Evolutionary conservation across 2,113 vertebrate species (phyloP).

Genomic region (Dinomys branickii): DNA sequence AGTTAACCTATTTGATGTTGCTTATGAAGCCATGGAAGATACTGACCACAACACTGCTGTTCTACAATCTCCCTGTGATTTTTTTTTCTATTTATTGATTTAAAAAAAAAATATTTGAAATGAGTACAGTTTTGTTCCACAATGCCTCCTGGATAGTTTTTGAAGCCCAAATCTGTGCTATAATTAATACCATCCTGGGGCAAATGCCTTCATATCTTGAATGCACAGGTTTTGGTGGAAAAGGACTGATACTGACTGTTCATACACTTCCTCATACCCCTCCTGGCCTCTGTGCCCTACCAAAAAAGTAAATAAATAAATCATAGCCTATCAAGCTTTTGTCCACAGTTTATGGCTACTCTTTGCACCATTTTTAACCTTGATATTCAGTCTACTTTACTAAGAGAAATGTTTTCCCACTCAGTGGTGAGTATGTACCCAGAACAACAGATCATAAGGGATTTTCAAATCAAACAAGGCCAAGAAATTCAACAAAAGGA

Average conservation of each 20-base stretch:
- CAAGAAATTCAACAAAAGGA: background rate
- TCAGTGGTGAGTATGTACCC: background rate
- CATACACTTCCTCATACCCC: background rate
- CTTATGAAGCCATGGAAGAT: background rate
- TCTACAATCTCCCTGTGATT: background rate
- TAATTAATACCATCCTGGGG: background rate
- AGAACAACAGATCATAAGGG: background rate
- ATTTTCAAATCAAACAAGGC: background rate
- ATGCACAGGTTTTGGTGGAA: background rate
- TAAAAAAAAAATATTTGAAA: background rate
- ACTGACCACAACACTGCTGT: background rate
- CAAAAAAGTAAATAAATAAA: background rate
- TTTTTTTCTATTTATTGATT: background rate
- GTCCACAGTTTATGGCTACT: background rate
- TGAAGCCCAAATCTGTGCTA: background rate
- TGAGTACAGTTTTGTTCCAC: background rate
- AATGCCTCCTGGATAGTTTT: background rate
- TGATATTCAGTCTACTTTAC: background rate
- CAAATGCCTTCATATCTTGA: background rate
- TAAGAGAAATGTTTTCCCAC: background rate
- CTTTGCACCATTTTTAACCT: background rate
- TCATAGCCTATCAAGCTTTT: background rate
- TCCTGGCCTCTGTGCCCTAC: background rate
- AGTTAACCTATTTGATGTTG: background rate
- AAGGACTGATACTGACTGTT: background rate